Base-by-base conservation (phyloP, 1,140 invertebrate species). In the Ceratoteleas bidentatus region DNA sequence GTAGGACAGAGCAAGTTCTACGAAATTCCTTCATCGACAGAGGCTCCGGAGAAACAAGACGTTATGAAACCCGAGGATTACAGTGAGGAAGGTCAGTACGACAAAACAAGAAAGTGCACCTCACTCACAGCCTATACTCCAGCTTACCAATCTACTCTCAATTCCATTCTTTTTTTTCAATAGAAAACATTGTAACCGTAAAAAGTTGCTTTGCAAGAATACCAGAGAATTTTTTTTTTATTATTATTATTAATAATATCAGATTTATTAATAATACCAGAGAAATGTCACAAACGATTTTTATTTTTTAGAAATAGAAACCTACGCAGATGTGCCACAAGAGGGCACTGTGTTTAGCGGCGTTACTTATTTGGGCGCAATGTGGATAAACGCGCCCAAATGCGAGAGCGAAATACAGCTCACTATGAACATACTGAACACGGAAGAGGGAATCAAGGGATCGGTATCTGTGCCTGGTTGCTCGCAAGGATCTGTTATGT, bases 381-480 rank as follows among this genome's bases (percentile, higher is more conserved):
- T 98, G 50, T 95, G 95, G 68, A 98, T 99, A 72, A 97, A 97
- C 90, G 96, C 97, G 3, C 97, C 98, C 4, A 96, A 98, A 88
- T 98, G 96, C 56, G 97, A 99, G 92, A 92, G 92, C n/a, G 98
- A 99, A 93, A 98, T 99, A 79, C 97, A 98, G 88, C 93, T 96
- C 45, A 98, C 98, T 87, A 99, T 99, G 95, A 94, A 94, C 49
- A 95, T 98, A 85, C 92, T 99, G 9, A 97, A 97, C 89, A 94
- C 94, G 66, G 94, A 96, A 77, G 95, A 96, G 50, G 95, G 95
- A 53, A 96, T 99, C 6, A 96, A 96, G 84, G 94, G 99, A 11
- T 96, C 96, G 0, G 95, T 99, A 36, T 97, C 96, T 8, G 96
- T 99, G 72, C 98, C 98, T 6, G 96, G 95, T 73, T 96, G 95